phyloP scores from a whole-genome alignment of 1,140 invertebrate genomes.

The Cydia pomonella region DNA sequence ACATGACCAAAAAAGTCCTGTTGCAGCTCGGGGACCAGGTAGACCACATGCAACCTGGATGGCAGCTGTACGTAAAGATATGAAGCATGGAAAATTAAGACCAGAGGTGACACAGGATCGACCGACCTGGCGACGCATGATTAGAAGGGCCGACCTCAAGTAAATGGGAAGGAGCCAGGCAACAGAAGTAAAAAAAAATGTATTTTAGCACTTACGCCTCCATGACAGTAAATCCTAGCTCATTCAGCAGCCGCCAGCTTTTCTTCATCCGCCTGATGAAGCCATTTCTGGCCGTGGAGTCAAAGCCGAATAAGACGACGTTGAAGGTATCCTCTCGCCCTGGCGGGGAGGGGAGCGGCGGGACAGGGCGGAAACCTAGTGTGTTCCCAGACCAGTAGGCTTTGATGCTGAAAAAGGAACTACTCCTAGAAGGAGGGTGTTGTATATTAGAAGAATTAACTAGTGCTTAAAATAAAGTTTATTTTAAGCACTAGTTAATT shows the following conservation, averaged over 20 bases:
- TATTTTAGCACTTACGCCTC: slow-evolving; percentile 80
- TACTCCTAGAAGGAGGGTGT: not conserved
- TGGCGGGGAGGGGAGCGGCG: slow-evolving; percentile 39
- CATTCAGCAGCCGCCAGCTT: slow-evolving; percentile 88
- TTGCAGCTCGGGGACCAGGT: not conserved
- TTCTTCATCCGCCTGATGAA: slow-evolving; percentile 93
- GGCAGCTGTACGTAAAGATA: not conserved
- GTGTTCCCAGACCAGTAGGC: slow-evolving; percentile 58
- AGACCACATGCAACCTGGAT: not conserved
- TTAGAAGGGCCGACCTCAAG: not conserved
- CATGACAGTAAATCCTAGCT: slow-evolving; percentile 85
- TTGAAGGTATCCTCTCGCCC: slow-evolving; percentile 77
- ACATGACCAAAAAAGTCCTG: not conserved
- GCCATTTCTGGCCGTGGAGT: slow-evolving; percentile 93
- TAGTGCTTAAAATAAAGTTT: too few relatives aligned
- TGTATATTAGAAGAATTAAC: too few relatives aligned
- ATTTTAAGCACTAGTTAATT: too few relatives aligned
- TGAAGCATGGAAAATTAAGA: not conserved
- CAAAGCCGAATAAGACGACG: slow-evolving; percentile 94
- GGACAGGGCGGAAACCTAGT: slow-evolving; percentile 51
- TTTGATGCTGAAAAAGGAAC: slow-evolving; percentile 34
- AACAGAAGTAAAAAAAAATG: not conserved
- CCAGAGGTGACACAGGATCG: not conserved
- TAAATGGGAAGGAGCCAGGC: not conserved
- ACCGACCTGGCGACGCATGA: not conserved